phyloP scores from a whole-genome alignment of 2,797 vertebrate species.

The Onychomys arenicola region DNA sequence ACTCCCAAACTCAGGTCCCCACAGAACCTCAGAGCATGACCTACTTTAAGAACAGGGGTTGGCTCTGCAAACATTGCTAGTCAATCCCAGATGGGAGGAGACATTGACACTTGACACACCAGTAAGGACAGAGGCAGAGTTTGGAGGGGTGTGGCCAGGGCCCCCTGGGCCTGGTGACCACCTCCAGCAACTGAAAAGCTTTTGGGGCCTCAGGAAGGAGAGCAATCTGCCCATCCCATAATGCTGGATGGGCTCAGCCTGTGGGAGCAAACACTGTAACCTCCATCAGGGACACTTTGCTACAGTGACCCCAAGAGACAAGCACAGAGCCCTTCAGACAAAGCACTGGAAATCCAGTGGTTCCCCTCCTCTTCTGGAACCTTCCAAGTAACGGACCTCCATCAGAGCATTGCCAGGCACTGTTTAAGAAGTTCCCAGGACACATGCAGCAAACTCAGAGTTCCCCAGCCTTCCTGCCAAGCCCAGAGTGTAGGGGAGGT shows the following conservation, averaged over 20 bases:
- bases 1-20: no score
- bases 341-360: rapidly evolving
- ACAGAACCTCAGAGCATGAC: not conserved
- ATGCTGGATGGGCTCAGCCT: not conserved
- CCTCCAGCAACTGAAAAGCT: not conserved
- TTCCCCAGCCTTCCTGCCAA: not conserved
- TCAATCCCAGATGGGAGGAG: not conserved
- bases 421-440: not conserved
- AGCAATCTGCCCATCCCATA: rapidly evolving
- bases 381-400: not conserved
- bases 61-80: not conserved
- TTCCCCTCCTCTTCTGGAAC: not conserved
- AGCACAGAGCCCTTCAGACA: no score
- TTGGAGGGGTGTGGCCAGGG: not conserved
- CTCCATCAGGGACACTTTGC: not conserved
- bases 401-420: not conserved
- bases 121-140: not conserved
- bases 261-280: not conserved
- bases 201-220: not conserved
- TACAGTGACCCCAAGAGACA: not conserved
- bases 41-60: not conserved
- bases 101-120: not conserved
- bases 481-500: no score
- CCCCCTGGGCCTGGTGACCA: not conserved
- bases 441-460: not conserved